Percentiles rank a stretch among this genome's conserved stretches.
These are phyloP conservation scores for Teleopsis dalmanni DNA, from an alignment of 1,140 invertebrate species.

Conservation along the genomic window DNA sequence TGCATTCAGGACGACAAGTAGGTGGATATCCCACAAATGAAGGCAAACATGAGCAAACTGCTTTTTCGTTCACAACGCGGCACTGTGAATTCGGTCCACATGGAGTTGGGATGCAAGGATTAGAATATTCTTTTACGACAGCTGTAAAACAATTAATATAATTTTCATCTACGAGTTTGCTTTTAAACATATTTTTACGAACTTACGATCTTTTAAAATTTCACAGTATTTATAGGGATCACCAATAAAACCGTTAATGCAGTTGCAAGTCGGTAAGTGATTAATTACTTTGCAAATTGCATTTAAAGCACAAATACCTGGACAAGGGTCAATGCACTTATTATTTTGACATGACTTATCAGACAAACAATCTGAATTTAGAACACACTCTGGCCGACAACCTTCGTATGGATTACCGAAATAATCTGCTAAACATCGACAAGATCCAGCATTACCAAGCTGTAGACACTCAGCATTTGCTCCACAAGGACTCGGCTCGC, in stretches of 20 bases:
- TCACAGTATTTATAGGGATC: constrained; percentile 56
- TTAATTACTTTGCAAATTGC: constrained; percentile 61
- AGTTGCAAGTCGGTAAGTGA: constrained; percentile 66
- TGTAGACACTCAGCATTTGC: constrained; percentile 72
- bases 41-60: constrained; percentile 65
- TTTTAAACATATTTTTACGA: constrained; percentile 49
- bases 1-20: constrained; percentile 68
- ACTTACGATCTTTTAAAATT: constrained; percentile 49
- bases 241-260: constrained; percentile 57
- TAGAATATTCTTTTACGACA: constrained; percentile 46
- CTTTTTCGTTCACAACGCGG: constrained; percentile 51
- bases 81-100: constrained; percentile 59
- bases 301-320: constrained; percentile 64
- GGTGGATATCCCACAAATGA: constrained; percentile 66
- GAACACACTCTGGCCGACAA: constrained; percentile 67
- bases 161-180: constrained; percentile 27
- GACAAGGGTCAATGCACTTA: constrained; percentile 71
- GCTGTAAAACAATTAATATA: constrained; percentile 15
- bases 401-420: constrained; percentile 61
- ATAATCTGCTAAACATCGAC: constrained; percentile 63
- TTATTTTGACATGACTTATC: constrained; percentile 67
- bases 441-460: constrained; percentile 55
- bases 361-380: constrained; percentile 62
- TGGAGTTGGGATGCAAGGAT: constrained; percentile 54
- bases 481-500: constrained; percentile 53